Percentiles rank a stretch among this genome's conserved stretches.
Evolutionary conservation across 1,140 invertebrate genomes (phyloP).

Genomic region (Heliothis subflexa): DNA sequence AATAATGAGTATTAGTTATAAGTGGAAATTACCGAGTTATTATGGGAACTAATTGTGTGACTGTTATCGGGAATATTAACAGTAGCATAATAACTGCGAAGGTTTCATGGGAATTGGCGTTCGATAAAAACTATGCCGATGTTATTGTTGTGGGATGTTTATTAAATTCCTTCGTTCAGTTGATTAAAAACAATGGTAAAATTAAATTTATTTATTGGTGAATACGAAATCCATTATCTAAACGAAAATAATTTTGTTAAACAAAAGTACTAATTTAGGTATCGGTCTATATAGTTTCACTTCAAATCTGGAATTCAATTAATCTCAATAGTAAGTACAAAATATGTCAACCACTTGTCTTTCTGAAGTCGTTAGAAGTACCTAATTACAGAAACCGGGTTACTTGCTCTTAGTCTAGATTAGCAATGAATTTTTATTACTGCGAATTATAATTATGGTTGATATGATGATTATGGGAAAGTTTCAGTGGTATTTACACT

Average conservation of each 20-base stretch:
- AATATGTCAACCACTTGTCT: background rate
- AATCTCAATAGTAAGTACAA: background rate
- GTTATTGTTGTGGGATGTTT: background rate
- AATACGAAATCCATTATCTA: no score
- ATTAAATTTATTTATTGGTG: no score
- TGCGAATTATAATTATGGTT: background rate
- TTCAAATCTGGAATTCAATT: background rate
- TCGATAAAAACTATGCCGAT: constrained; percentile 9
- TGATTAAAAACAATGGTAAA: no score
- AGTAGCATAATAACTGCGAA: background rate
- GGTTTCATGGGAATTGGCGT: constrained; percentile 14
- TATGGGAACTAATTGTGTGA: constrained; percentile 7
- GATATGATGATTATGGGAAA: no score
- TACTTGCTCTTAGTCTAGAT: background rate
- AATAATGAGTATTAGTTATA: no score
- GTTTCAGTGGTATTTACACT: no score
- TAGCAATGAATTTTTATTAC: constrained; percentile 1
- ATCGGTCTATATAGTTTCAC: background rate
- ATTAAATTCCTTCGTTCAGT: background rate
- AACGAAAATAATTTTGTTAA: no score
- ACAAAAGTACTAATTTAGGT: no score
- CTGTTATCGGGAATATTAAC: constrained; percentile 4
- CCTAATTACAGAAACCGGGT: constrained; percentile 20
- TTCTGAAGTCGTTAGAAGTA: constrained; percentile 8
- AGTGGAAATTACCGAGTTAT: background rate